A percentile compares a stretch with the other conserved stretches of the same genome.
These are phyloP conservation scores for Brachionus paranguensis DNA, from an alignment of 1,140 invertebrate species.

Conservation along the genomic window DNA sequence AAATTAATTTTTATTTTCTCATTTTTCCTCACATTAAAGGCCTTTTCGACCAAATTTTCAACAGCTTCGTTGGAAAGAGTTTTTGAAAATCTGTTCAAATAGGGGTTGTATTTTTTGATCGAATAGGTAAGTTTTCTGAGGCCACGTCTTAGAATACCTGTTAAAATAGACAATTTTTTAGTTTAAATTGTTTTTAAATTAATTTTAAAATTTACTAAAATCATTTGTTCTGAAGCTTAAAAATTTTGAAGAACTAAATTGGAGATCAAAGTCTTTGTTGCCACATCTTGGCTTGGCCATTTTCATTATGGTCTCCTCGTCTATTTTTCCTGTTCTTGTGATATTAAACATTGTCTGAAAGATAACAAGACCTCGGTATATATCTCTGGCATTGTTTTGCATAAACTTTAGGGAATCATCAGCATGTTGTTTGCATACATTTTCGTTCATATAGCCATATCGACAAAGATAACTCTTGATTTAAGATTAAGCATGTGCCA, in stretches of 20 bases:
- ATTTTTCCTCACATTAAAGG: neutral
- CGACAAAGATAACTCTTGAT: slow-evolving; percentile 22
- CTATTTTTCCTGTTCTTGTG: slow-evolving; percentile 25
- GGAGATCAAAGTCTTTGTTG: slow-evolving; percentile 39
- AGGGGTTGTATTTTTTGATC: slow-evolving; percentile 37
- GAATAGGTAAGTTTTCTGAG: slow-evolving; percentile 28
- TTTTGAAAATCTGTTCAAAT: slow-evolving; percentile 34
- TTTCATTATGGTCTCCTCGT: slow-evolving; percentile 38
- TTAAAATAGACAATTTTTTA: neutral
- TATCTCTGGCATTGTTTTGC: slow-evolving; percentile 40
- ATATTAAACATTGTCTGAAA: slow-evolving; percentile 39
- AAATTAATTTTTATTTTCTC: neutral
- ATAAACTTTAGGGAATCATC: slow-evolving; percentile 39
- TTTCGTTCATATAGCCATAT: slow-evolving; percentile 40
- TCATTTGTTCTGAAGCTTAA: slow-evolving; percentile 35
- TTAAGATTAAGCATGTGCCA: neutral
- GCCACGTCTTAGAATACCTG: slow-evolving; percentile 8
- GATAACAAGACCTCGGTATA: slow-evolving; percentile 27
- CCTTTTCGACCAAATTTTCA: slow-evolving; percentile 25
- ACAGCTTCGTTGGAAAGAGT: slow-evolving; percentile 8
- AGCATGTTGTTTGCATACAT: slow-evolving; percentile 38
- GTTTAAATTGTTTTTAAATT: neutral
- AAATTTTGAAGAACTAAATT: slow-evolving; percentile 39
- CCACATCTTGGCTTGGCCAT: slow-evolving; percentile 40
- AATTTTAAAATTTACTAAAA: slow-evolving; percentile 1